phyloP scores from a whole-genome alignment of 2,113 vertebrate genomes.

The Strix uralensis region DNA sequence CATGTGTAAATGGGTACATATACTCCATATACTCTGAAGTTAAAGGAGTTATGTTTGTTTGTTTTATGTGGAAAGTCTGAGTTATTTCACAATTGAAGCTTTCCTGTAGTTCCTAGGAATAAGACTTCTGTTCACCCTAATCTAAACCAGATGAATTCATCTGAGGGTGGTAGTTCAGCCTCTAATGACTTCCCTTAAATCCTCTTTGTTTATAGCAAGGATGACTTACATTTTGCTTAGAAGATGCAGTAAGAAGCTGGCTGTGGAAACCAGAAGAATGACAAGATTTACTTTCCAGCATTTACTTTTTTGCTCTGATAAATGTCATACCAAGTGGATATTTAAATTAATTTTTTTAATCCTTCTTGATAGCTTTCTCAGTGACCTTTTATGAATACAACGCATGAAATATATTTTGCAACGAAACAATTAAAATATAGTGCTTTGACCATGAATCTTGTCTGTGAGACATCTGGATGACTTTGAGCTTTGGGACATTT shows the following conservation, averaged over 20 bases:
- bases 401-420: constrained; percentile 27
- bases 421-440: constrained; percentile 40
- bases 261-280: constrained; percentile 10
- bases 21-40: neutral
- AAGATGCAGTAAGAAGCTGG: constrained; percentile 19
- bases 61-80: neutral
- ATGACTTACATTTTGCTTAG: constrained; percentile 25
- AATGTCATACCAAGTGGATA: constrained; percentile 42
- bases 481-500: neutral
- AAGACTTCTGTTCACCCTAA: neutral
- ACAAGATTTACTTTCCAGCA: constrained; percentile 23
- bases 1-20: neutral
- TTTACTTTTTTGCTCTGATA: constrained; percentile 35
- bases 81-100: neutral
- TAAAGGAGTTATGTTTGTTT: neutral
- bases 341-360: constrained; percentile 45
- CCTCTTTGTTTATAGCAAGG: constrained; percentile 5
- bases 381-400: constrained; percentile 60
- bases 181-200: constrained; percentile 31
- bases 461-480: neutral
- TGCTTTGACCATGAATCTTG: constrained; percentile 22
- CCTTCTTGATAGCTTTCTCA: constrained; percentile 31
- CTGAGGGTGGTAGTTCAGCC: neutral
- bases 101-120: neutral
- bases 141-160: constrained; percentile 31